These are phyloP conservation scores for Hololepta plana DNA, from an alignment of 2,888 invertebrate species.

Conservation along the genomic window DNA sequence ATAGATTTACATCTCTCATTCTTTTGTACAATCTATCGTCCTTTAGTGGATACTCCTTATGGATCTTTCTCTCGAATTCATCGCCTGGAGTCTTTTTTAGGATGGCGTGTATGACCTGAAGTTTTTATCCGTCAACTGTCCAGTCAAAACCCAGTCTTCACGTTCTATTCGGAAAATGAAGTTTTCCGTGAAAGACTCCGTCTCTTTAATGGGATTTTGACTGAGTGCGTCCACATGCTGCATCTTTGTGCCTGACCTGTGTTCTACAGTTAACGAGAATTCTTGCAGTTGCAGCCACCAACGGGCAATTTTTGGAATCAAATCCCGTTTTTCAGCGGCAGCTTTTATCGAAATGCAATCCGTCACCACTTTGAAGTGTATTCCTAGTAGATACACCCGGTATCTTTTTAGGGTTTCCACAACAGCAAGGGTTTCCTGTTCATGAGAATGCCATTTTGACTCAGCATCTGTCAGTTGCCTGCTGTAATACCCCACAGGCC, in stretches of 20 bases:
- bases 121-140: constrained; percentile 6
- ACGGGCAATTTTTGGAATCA: constrained; percentile 8
- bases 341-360: constrained; percentile 3
- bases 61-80: constrained; percentile 3
- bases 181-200: constrained; percentile 1
- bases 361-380: constrained; percentile 3
- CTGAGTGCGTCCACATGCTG: constrained; percentile 13
- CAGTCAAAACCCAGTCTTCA: constrained; percentile 14
- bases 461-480: constrained; percentile 1
- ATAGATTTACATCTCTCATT: constrained; percentile 3
- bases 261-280: constrained; percentile 12
- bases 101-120: constrained; percentile 2
- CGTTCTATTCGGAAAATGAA: constrained; percentile 17
- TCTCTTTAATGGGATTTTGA: constrained; percentile 8
- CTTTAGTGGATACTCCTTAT: constrained; percentile 5
- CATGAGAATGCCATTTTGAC: background rate
- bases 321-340: constrained; percentile 1
- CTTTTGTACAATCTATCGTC: constrained; percentile 5
- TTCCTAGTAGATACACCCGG: constrained; percentile 1
- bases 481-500: background rate
- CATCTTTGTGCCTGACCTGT: constrained; percentile 13
- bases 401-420: background rate
- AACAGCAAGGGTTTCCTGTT: background rate
- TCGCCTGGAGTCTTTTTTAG: constrained; percentile 1
- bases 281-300: constrained; percentile 15